These are phyloP conservation scores for Catagonus wagneri DNA, from an alignment of 2,113 vertebrate genomes.

Conservation along the genomic window DNA sequence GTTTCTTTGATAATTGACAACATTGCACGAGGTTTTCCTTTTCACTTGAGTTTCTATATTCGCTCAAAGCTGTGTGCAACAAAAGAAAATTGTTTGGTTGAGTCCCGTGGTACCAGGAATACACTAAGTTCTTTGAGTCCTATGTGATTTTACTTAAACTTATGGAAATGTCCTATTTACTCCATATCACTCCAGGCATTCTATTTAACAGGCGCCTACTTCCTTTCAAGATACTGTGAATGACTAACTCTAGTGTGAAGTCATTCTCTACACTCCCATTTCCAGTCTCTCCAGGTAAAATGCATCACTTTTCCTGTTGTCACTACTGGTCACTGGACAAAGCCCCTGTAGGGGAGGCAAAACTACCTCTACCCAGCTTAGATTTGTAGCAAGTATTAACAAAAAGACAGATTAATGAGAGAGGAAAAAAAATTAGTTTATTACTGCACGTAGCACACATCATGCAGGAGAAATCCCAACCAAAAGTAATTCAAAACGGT, in stretches of 20 bases:
- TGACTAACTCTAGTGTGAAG: neutral
- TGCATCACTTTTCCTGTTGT: neutral
- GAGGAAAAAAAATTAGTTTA: neutral
- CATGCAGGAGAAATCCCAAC: neutral
- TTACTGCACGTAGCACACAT: neutral
- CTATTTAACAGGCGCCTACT: neutral
- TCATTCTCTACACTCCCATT: neutral
- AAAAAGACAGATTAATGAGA: neutral
- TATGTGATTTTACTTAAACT: slow-evolving; percentile 18
- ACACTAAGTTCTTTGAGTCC: neutral
- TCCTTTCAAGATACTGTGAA: neutral
- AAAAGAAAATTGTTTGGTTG: neutral
- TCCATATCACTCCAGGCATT: neutral
- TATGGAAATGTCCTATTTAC: neutral
- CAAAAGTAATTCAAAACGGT: neutral
- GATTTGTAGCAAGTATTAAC: neutral
- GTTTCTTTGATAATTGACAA: slow-evolving; percentile 19
- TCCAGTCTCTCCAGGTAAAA: neutral
- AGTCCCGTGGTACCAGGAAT: neutral
- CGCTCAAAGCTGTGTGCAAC: neutral
- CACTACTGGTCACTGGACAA: neutral
- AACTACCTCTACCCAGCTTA: neutral
- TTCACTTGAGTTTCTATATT: slow-evolving; percentile 21
- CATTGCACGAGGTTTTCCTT: neutral
- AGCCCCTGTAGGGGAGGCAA: neutral